Evolutionary conservation across 2,113 vertebrate species (phyloP), one percentile per base, ranked within the genome.

Genomic region (Leptobrachium ailaonicum): DNA sequence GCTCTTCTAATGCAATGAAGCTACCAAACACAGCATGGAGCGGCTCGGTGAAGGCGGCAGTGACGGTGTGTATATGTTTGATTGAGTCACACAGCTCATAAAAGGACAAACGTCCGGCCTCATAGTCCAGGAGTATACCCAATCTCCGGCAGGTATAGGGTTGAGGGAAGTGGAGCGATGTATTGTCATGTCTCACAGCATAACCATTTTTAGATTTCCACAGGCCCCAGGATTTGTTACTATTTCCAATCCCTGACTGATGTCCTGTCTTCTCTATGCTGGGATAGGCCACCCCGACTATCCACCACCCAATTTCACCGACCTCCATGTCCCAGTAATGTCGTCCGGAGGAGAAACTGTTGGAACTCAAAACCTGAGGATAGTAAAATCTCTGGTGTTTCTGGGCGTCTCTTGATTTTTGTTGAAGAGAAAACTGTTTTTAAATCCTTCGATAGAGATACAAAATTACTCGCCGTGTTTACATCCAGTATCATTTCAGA

Each of bases 41-140:
- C 9, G 3, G 7, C 73, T 75, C 73, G 10, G 73, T 66, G 43
- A 75, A 75, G 60, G 58, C 47, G 60, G 56, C 44, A 75, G 73
- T 45, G 7, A 75, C 63, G 14, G 42, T 75, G 20, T 66, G 47
- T 41, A 75, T 64, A 32, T 75, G 73, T 64, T 42, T 75, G 4
- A 75, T 50, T 1, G 14, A 8, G 6, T 75, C 60, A 50, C 9
- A 2, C 3, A 75, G 42, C 43, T 66, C 56, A 66, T 64, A 75
- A 50, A 75, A 75, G 1, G 73, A 75, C 45, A 75, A 7, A 2
- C 45, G 4, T 2, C 73, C 73, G 13, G 58, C 40, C 6, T 75
- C 60, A 63, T 64, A 40, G 73, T 66, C 44, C n/a, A 75, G 11
- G 32, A 64, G 64, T 10, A 75, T 43, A 2, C 73, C 73, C 7